These are phyloP conservation scores for Thinocorus orbignyianus DNA, from an alignment of 2,113 vertebrate species.

Conservation along the genomic window DNA sequence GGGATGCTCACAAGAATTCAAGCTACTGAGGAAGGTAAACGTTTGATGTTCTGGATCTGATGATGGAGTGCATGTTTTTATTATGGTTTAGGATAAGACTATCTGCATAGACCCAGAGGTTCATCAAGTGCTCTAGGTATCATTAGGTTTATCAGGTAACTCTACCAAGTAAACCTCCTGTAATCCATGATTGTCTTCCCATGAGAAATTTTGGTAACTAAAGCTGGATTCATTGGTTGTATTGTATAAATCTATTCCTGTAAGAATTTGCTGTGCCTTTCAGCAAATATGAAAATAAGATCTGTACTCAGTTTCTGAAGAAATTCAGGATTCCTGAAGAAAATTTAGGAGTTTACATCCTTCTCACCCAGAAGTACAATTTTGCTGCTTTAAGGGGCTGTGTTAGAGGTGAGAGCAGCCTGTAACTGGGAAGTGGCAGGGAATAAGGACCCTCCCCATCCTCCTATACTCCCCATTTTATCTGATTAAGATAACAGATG, in stretches of 20 bases:
- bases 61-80: not conserved
- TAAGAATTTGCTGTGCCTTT: not conserved
- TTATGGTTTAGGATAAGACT: not conserved
- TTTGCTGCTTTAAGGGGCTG: not conserved
- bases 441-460: not conserved
- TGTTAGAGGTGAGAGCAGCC: not conserved
- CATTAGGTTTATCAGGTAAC: not conserved
- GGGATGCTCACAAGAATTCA: not conserved
- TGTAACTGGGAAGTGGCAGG: not conserved
- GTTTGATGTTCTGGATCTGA: not conserved
- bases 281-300: not conserved
- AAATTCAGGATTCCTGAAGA: not conserved
- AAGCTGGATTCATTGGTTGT: not conserved
- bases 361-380: not conserved
- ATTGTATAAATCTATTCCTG: not conserved
- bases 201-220: not conserved
- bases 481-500: not conserved
- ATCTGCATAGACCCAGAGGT: not conserved
- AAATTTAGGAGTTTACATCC: not conserved
- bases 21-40: not conserved
- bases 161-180: not conserved
- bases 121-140: not conserved
- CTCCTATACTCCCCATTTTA: not conserved
- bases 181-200: not conserved
- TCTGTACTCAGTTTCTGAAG: not conserved